Base-by-base conservation (phyloP, 1,140 invertebrate genomes). In the Eurosta solidaginis region DNA sequence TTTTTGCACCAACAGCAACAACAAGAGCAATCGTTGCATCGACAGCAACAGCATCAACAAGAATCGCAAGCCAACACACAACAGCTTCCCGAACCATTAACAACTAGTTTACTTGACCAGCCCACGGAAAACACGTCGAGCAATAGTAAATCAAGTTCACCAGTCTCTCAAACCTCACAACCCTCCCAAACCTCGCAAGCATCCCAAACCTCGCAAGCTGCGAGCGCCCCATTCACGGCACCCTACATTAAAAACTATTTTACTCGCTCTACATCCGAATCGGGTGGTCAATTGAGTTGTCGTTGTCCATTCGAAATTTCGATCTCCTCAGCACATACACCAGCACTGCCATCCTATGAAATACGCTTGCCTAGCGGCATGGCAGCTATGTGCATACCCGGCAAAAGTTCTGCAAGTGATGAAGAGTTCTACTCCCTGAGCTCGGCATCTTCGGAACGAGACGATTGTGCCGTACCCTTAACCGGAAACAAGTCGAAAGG, bases 391-490 rank as follows among this genome's bases (percentile, higher is more conserved):
- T 20, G 33, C 12, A 20, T 17, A 20, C 9, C 25, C n/a, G 36
- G 36, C 14, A 36, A 17, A 68, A 68, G 40, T 4, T 33, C 33
- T 1, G 10, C 27, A 27, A 68, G 59, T 40, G 59, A 68, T 20
- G 74, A 75, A 20, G 74, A 75, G 74, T 75, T 47, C 74, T 75
- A 27, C 14, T 75, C 74, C 0, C 33, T 68, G 2, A 68, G 59
- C 40, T 40, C 47, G 33, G 74, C 74, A 1, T 42, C 27, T 20
- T 76, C 29, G 5, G 36, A 76, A 20, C 36, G 49, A n/a, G 74
- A 40, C 25, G 50, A 40, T 3, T 52, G 50, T 4, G 1, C 4
- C 29, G 52, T 29, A 9, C 36, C 74, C 12, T 20, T 42, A 20
- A 12, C 50, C 1, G 29, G 27, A 5, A 17, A 1, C 17, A 40